Percentiles rank a stretch among this genome's conserved stretches.
Evolutionary conservation across 1,140 invertebrate species (phyloP).

Genomic region (Euglossa dilemma): DNA sequence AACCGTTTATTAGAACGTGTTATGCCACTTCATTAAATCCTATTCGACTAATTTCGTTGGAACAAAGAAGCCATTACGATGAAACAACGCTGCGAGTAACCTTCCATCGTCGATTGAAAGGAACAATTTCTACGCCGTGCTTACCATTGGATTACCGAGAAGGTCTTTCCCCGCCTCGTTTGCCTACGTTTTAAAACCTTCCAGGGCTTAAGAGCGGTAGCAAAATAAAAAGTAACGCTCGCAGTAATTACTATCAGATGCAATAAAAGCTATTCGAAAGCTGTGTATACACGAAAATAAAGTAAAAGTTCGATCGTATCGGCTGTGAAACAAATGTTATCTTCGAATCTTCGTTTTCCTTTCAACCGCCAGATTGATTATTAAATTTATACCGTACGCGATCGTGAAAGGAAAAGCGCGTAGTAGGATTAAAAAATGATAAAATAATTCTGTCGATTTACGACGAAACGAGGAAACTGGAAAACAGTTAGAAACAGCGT

Average conservation of each 20-base stretch:
- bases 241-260: background rate
- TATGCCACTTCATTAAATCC: background rate
- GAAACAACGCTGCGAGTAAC: background rate
- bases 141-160: constrained; percentile 7
- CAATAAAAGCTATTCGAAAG: background rate
- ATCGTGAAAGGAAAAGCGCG: no score
- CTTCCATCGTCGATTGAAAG: background rate
- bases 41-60: background rate
- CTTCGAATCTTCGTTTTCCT: background rate
- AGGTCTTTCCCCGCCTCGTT: background rate
- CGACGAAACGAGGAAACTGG: no score
- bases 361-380: background rate
- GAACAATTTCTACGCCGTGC: background rate
- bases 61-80: background rate
- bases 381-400: no score
- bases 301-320: background rate
- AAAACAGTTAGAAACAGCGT: no score
- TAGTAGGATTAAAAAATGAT: no score
- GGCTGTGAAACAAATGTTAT: background rate
- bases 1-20: background rate
- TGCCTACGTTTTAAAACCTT: constrained; percentile 3
- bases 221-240: background rate
- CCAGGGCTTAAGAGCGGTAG: background rate
- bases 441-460: no score
- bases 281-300: background rate